A percentile compares a stretch with the other conserved stretches of the same genome.
Conservation (phyloP, 2,888 invertebrate species). For the Papilio protenor region DNA sequence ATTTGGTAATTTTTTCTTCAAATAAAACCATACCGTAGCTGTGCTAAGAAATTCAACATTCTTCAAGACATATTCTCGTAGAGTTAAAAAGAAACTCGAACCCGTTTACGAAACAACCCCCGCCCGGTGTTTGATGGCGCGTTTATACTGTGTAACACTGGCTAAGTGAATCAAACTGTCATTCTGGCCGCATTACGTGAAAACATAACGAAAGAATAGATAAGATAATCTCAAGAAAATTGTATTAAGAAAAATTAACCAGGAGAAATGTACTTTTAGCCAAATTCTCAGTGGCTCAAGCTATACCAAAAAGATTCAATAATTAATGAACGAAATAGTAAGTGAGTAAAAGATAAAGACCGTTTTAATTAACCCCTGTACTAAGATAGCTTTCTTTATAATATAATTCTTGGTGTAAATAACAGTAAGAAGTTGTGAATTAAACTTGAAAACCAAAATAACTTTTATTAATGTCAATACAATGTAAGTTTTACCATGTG, state of each 20-base stretch:
- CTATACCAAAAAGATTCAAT: no score
- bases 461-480: neutral
- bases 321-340: neutral
- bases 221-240: conserved; percentile 53
- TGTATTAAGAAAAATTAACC: neutral
- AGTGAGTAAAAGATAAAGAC: neutral
- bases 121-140: conserved; percentile 64
- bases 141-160: conserved; percentile 80
- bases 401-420: no score
- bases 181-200: conserved; percentile 76
- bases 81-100: conserved; percentile 45
- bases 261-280: neutral
- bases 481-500: neutral
- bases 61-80: conserved; percentile 26
- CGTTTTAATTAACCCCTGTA: no score
- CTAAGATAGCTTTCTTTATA: no score
- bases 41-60: conserved; percentile 11
- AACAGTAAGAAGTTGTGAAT: no score
- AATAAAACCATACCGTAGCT: neutral
- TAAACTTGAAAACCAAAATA: no score
- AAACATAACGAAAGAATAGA: conserved; percentile 50
- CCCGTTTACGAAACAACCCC: conserved; percentile 55
- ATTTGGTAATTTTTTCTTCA: no score
- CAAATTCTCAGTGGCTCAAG: neutral
- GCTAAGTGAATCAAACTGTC: conserved; percentile 85